Evolutionary conservation across 2,113 vertebrate genomes (phyloP).

Genomic region (Proteles cristata): DNA sequence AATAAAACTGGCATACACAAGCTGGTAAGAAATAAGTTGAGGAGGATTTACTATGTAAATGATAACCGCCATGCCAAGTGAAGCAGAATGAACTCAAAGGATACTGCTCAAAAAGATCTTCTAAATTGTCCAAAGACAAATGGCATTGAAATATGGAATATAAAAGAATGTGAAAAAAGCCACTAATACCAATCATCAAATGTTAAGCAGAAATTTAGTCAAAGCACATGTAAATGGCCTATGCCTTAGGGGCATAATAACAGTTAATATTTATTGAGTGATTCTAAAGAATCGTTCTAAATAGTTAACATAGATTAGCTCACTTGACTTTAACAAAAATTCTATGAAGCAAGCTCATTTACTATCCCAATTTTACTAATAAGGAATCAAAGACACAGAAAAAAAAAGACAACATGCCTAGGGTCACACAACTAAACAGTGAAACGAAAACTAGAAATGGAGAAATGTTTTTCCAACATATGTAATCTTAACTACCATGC

Average conservation of each 20-base stretch:
- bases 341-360: rapidly evolving
- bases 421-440: not conserved
- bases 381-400: not conserved
- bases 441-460: not conserved
- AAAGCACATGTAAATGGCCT: not conserved
- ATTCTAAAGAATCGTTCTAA: not conserved
- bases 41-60: conserved; percentile 20
- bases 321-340: conserved; percentile 15
- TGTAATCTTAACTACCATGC: not conserved
- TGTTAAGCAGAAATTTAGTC: not conserved
- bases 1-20: not conserved
- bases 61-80: not conserved
- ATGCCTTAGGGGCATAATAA: not conserved
- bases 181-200: not conserved
- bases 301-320: not conserved
- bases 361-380: not conserved
- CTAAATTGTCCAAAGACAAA: not conserved
- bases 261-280: not conserved
- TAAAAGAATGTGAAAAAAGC: not conserved
- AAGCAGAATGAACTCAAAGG: conserved; percentile 7
- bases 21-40: not conserved
- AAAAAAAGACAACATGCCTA: not conserved
- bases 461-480: not conserved
- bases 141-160: not conserved
- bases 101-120: not conserved